A percentile compares a stretch with the other conserved stretches of the same genome.
Conservation (phyloP, 2,888 invertebrate species). For the Magallana nippona region DNA sequence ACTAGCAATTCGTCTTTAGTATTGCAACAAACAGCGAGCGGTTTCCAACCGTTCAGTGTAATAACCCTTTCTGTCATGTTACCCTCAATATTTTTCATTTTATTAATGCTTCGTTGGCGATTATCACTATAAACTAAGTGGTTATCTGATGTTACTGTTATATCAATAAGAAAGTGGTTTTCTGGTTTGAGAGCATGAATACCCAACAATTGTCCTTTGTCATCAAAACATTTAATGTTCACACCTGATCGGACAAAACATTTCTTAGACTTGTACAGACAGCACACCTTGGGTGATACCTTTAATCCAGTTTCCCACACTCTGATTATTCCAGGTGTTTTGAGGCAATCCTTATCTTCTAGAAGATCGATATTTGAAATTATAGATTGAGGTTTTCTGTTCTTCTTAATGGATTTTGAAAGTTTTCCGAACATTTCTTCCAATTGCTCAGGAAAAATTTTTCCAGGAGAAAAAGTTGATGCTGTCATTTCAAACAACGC, state of each 20-base stretch:
- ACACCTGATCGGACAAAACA: neutral
- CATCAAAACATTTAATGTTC: neutral
- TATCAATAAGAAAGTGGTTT: constrained; percentile 4
- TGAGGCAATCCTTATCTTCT: neutral
- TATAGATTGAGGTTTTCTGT: neutral
- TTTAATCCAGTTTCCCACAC: neutral
- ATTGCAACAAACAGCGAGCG: neutral
- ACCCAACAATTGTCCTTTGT: neutral
- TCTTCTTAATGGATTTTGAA: neutral
- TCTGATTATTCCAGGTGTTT: neutral
- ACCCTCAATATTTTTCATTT: neutral
- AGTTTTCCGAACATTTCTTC: neutral
- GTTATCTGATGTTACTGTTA: neutral
- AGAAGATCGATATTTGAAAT: neutral
- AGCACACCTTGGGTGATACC: neutral
- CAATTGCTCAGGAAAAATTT: neutral
- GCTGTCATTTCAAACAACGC: neutral
- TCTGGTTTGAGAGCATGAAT: neutral
- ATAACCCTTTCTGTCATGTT: neutral
- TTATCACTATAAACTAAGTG: neutral
- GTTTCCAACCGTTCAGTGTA: neutral
- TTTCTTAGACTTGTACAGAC: neutral
- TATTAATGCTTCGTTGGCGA: neutral
- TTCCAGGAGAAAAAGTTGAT: neutral
- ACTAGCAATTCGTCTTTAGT: neutral